Evolutionary conservation across 2,888 invertebrate genomes (phyloP).

Genomic region (Monochamus alternatus): DNA sequence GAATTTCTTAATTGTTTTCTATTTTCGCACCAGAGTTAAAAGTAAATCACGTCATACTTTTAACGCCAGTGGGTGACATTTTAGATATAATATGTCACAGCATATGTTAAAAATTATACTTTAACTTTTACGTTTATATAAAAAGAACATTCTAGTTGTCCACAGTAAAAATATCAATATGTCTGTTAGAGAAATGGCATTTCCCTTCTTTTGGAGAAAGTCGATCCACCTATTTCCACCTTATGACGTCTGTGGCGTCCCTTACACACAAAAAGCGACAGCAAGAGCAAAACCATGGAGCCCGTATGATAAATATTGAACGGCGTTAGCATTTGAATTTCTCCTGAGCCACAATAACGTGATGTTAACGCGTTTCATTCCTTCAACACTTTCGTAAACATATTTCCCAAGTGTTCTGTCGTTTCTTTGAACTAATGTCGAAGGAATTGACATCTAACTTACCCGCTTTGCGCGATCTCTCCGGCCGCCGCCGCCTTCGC

Average conservation of each 20-base stretch:
- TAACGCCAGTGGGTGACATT: too few species aligned
- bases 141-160: too few species aligned
- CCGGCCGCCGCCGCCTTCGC: conserved; percentile 21
- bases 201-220: neutral
- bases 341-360: conserved; percentile 67
- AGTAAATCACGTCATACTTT: too few species aligned
- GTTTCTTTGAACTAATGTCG: conserved; percentile 69
- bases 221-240: conserved; percentile 7
- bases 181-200: neutral
- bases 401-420: conserved; percentile 71
- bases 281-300: conserved; percentile 32
- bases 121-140: too few species aligned
- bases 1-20: too few species aligned
- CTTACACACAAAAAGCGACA: conserved; percentile 24
- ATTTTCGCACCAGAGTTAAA: too few species aligned
- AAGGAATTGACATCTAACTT: conserved; percentile 68
- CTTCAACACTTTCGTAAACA: conserved; percentile 65
- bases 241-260: conserved; percentile 12
- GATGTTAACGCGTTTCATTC: conserved; percentile 68
- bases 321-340: conserved; percentile 69
- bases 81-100: too few species aligned
- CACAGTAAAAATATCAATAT: too few species aligned
- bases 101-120: too few species aligned
- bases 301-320: conserved; percentile 65
- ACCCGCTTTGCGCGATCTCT: conserved; percentile 43